Base-by-base conservation (phyloP, 2,888 invertebrate species). In the Altica lythri region DNA sequence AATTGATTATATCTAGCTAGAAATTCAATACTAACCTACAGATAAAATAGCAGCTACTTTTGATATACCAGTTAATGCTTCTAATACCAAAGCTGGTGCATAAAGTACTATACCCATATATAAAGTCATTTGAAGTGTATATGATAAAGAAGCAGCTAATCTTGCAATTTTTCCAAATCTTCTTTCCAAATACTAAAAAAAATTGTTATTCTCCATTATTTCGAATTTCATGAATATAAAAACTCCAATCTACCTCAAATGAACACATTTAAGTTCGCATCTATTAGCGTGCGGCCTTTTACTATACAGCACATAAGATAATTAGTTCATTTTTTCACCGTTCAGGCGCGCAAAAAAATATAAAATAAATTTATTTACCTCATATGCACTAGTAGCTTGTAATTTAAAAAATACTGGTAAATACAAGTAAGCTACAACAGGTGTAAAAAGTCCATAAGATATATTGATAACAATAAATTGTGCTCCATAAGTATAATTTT, bases 101-200 rank as follows among this genome's bases (percentile, higher is more conserved):
- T 92, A 97, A 5, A 97, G 77, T 12, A 95, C 96, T 64, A 97
- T 90, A 1, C 95, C 91, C 80, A 91, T 92, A 67, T 92, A 92
- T 13, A 93, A 78, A 63, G 94, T 83, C 88, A 95, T 91, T 79
- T 97, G 96, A 32, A 92, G 68, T 47, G 90, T 88, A 71, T 94
- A 96, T 0, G 90, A 87, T 45, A 92, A 68, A 2, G 95, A 93
- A 0, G 93, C 94, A 13, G 86, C 76, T 59, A 90, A 76, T 66
- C 95, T 80, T 17, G 92, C 83, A 3, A 78, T 78, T 59, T 84
- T 82, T 2, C 93, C 92, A 73, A 96, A 97, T 60, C 97, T 80
- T 66, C 83, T 79, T 73, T 95, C 93, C 68, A 97, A 80, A 74
- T 97, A 97, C 87, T 90, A 76, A 58, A 80, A 81, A 64, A 58